Percentiles rank a stretch among this genome's conserved stretches.
phyloP scores from a whole-genome alignment of 2,113 vertebrate species.

The Colinus virginianus region DNA sequence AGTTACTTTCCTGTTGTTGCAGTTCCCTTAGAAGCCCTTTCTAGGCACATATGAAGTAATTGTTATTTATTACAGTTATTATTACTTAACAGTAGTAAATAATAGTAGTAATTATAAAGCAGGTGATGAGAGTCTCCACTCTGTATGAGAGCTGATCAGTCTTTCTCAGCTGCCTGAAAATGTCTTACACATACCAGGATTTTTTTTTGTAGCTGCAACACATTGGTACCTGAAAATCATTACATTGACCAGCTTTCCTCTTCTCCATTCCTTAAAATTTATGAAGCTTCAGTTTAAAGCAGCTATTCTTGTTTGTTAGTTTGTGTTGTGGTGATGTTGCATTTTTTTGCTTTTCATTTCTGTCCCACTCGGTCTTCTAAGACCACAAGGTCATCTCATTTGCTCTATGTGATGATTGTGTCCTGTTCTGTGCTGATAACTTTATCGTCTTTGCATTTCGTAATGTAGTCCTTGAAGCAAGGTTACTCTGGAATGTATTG shows the following conservation, averaged over 20 bases:
- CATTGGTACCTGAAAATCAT: neutral
- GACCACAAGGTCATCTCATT: neutral
- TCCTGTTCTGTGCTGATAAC: neutral
- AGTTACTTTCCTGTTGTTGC: neutral
- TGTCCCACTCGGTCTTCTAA: neutral
- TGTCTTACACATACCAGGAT: neutral
- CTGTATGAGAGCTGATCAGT: neutral
- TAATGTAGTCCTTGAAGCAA: neutral
- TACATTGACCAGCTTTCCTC: neutral
- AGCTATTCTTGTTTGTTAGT: neutral
- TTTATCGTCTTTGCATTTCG: neutral
- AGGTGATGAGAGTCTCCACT: neutral
- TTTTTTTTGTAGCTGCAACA: neutral
- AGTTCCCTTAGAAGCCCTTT: neutral
- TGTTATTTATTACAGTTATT: neutral
- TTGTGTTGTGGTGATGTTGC: neutral
- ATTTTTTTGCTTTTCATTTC: neutral
- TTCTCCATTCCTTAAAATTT: neutral
- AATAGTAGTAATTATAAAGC: neutral
- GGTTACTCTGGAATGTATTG: neutral
- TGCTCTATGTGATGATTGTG: fast-evolving
- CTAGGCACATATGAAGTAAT: neutral
- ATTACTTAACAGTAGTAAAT: neutral
- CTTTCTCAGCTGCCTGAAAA: neutral
- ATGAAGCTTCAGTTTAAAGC: neutral